Percentiles rank a stretch among this genome's conserved stretches.
Evolutionary conservation across 2,113 vertebrate genomes (phyloP).

Genomic region (Cromileptes altivelis): DNA sequence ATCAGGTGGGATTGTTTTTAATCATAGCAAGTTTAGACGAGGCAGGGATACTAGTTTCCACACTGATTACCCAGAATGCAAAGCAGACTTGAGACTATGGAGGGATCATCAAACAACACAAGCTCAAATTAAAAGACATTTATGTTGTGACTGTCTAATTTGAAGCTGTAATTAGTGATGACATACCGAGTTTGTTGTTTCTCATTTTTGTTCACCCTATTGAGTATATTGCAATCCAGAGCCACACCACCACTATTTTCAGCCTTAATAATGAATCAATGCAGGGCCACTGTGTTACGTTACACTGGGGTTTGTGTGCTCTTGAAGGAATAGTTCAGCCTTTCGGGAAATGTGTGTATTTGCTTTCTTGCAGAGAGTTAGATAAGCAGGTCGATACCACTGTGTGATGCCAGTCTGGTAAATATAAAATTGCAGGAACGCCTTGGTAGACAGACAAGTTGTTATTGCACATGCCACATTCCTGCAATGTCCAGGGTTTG

Average conservation of each 20-base stretch:
- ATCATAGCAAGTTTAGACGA: neutral
- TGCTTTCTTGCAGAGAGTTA: neutral
- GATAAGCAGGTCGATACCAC: too few species aligned
- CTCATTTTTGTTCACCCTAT: too few species aligned
- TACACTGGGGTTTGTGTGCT: neutral
- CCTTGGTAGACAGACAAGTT: too few species aligned
- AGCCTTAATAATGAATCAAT: neutral
- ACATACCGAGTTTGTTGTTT: too few species aligned
- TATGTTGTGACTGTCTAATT: neutral
- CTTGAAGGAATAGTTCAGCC: neutral
- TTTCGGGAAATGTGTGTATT: neutral
- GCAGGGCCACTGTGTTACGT: neutral
- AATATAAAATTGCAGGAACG: neutral
- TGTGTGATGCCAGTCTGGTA: neutral
- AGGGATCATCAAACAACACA: neutral
- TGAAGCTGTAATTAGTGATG: neutral
- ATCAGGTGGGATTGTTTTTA: neutral
- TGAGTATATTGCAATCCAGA: neutral
- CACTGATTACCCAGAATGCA: neutral
- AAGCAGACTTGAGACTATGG: neutral
- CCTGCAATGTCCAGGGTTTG: too few species aligned
- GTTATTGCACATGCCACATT: too few species aligned
- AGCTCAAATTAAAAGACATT: neutral
- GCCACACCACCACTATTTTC: neutral
- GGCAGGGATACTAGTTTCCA: neutral